These are phyloP conservation scores for Scolopax bukidnonensis DNA, from an alignment of 2,797 vertebrate species.

Conservation along the genomic window DNA sequence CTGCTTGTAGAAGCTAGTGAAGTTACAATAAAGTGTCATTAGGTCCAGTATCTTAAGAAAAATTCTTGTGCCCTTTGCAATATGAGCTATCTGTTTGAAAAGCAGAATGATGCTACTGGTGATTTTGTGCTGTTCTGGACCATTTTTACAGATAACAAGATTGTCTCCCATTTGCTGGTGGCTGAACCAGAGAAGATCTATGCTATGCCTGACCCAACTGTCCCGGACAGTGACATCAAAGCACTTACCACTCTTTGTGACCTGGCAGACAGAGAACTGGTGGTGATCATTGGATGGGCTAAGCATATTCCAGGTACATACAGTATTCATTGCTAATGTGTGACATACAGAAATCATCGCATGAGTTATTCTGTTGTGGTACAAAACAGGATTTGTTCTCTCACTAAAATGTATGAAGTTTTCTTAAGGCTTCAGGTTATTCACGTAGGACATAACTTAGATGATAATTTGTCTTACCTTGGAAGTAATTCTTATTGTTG, in stretches of 20 bases:
- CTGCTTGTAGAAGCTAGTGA: not conserved
- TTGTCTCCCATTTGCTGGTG: constrained; percentile 98
- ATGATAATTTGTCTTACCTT: not conserved
- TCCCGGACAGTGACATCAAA: constrained; percentile 99
- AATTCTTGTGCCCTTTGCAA: not conserved
- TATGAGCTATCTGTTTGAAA: constrained; percentile 6
- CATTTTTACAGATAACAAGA: constrained; percentile 99
- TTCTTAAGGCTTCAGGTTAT: not conserved
- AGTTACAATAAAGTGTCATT: not conserved
- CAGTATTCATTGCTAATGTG: not conserved
- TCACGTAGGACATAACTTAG: not conserved
- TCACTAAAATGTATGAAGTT: not conserved
- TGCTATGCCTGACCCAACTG: constrained; percentile 98
- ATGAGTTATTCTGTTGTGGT: not conserved
- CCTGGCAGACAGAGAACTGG: constrained; percentile 95
- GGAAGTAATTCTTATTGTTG: not conserved
- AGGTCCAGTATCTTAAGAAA: not conserved
- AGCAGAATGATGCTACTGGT: constrained; percentile 35
- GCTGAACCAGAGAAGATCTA: constrained; percentile 99
- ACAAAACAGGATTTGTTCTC: not conserved
- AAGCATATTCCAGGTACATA: constrained; percentile 97
- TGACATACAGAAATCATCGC: not conserved
- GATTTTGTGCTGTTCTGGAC: constrained; percentile 70
- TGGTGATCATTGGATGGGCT: constrained; percentile 99
- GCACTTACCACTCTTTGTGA: constrained; percentile 97